phyloP scores from a whole-genome alignment of 2,113 vertebrate genomes.

The Salvelinus namaycush region DNA sequence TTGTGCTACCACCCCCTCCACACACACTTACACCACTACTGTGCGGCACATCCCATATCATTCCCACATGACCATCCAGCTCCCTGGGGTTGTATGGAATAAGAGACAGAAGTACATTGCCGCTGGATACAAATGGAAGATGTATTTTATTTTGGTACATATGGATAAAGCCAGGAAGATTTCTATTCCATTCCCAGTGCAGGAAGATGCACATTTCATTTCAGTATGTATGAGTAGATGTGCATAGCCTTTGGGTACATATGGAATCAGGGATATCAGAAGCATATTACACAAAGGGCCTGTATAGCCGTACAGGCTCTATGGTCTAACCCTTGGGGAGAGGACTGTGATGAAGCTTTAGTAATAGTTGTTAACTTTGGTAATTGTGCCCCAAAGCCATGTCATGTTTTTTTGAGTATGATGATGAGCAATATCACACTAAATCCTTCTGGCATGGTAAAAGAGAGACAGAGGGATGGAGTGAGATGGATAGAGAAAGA shows the following conservation, averaged over 20 bases:
- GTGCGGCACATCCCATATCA: too few relatives aligned
- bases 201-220: conserved; percentile 10
- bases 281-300: conserved; percentile 41
- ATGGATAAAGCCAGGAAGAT: conserved; percentile 2
- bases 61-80: too few relatives aligned
- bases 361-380: conserved; percentile 67
- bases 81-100: too few relatives aligned
- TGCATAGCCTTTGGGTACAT: conserved; percentile 46
- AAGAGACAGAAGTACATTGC: too few relatives aligned
- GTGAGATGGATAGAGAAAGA: background rate
- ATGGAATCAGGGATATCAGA: conserved; percentile 53
- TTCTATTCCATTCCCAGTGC: background rate
- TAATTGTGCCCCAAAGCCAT: conserved; percentile 70
- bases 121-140: too few relatives aligned
- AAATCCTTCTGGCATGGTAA: conserved; percentile 51
- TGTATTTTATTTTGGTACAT: background rate
- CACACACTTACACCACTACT: too few relatives aligned
- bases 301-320: conserved; percentile 20
- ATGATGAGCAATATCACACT: conserved; percentile 57
- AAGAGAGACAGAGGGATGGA: conserved; percentile 23
- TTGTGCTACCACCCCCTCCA: too few relatives aligned
- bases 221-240: conserved; percentile 37
- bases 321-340: conserved; percentile 38
- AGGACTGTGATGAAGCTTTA: conserved; percentile 49
- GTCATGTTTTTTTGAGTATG: conserved; percentile 53